Base-by-base conservation (phyloP, 1,140 invertebrate species). In the Copidosoma floridanum region DNA sequence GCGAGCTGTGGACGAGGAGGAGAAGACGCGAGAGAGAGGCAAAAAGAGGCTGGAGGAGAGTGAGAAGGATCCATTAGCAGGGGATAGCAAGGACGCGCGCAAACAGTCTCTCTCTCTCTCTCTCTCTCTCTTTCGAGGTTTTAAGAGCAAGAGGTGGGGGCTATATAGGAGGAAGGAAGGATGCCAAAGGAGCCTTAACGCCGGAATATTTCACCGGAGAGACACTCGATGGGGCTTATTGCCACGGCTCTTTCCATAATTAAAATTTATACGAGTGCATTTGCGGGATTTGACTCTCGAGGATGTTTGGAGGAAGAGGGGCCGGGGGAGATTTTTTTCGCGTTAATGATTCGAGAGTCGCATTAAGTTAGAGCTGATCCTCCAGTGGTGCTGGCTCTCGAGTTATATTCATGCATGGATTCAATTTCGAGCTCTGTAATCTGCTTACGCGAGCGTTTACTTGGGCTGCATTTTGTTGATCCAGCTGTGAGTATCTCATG, bases 31-130 rank as follows among this genome's bases (percentile, higher is more conserved):
- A 27, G 38, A 16, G 23, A 10, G 16, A 58, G 35, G 29, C 54
- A 44, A 41, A 57, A 18, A 21, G 24, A 26, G 26, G 50, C 27
- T 35, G 10, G 2, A 8, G 41, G 21, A 23, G 54, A 65, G 43
- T 50, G 55, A 48, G 60, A 38, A 32, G 37, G 43, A 50, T 61
- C 43, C 59, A 61, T 61, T 55, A 61, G 53, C 41, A 21, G 11
- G 41, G 40, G 67, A 71, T 68, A 68, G 64, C 67, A 71, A 71
- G 67, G 67, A 66, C 67, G 62, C 55, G 38, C 7, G 38, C 29
- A 12, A 8, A n/a, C 21, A 64, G 57, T 51, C 65, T 65, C 57
- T 65, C 58, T 16, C 38, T 24, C 21, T 10, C 16, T 20, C 53
- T 46, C 46, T 21, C 12, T 56, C 29, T 21, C 44, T 43, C 23